These are phyloP conservation scores for Okamejei kenojei DNA, from an alignment of 2,797 vertebrate species.

Conservation along the genomic window DNA sequence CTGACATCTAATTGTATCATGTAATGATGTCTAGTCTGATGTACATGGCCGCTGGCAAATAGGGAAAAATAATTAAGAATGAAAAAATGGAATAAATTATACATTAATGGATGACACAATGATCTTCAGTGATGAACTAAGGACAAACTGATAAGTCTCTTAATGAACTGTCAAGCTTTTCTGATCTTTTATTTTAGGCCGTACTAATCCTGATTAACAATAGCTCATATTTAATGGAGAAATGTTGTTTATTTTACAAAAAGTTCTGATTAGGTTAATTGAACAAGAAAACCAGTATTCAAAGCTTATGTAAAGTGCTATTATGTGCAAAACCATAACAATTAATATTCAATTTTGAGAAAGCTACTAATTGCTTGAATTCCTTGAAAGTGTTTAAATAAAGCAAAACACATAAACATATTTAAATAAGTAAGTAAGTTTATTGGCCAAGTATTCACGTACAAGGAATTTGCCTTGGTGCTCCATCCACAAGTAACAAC, in stretches of 20 bases:
- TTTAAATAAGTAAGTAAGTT: no score
- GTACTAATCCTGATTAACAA: neutral
- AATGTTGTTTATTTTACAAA: neutral
- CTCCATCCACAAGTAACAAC: no score
- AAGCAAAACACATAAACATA: neutral
- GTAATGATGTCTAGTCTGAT: neutral
- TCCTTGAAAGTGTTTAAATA: neutral
- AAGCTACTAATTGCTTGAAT: neutral
- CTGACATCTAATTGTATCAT: neutral
- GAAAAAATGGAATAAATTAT: neutral
- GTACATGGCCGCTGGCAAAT: neutral
- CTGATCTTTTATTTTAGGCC: neutral
- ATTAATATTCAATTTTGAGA: neutral
- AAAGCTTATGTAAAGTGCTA: neutral
- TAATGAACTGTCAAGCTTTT: neutral
- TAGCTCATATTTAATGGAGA: neutral
- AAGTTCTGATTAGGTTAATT: neutral
- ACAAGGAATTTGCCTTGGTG: no score
- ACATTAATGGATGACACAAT: neutral
- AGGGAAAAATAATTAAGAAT: neutral
- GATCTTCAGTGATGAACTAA: neutral
- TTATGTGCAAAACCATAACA: neutral
- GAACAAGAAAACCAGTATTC: neutral
- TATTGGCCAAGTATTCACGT: no score
- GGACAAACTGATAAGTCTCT: neutral